Percentiles rank a stretch among this genome's conserved stretches.
phyloP scores from a whole-genome alignment of 2,113 vertebrate species.

The Nerophis ophidion region DNA sequence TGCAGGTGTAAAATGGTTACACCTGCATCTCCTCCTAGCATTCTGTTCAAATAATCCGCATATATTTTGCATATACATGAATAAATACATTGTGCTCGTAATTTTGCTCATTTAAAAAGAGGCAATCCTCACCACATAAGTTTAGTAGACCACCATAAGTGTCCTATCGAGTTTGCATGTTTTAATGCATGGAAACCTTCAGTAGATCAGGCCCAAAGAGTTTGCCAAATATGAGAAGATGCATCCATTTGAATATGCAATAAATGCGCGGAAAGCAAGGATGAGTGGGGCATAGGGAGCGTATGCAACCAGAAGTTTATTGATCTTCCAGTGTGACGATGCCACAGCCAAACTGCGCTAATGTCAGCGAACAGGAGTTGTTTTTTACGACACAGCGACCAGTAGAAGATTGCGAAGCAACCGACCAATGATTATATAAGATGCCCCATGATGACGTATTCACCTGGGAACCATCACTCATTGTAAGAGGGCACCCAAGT shows the following conservation, averaged over 20 bases:
- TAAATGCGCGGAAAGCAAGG: conserved; percentile 55
- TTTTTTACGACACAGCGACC: conserved; percentile 44
- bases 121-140: too few species aligned
- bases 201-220: not conserved
- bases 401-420: conserved; percentile 34
- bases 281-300: conserved; percentile 44
- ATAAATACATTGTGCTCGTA: too few species aligned
- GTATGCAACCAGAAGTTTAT: conserved; percentile 76
- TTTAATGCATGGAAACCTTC: too few species aligned
- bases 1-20: too few species aligned
- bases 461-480: too few species aligned
- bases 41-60: too few species aligned
- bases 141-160: too few species aligned
- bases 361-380: conserved; percentile 49
- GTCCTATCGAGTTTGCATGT: too few species aligned
- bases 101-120: too few species aligned
- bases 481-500: not conserved
- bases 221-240: conserved; percentile 21
- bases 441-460: not conserved
- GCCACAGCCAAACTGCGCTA: conserved; percentile 67
- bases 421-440: not conserved
- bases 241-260: conserved; percentile 33
- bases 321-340: conserved; percentile 69
- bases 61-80: too few species aligned
- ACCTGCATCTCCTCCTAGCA: too few species aligned